A percentile compares a stretch with the other conserved stretches of the same genome.
Evolutionary conservation across 2,888 invertebrate species (phyloP).

Genomic region (Thereva unica): DNA sequence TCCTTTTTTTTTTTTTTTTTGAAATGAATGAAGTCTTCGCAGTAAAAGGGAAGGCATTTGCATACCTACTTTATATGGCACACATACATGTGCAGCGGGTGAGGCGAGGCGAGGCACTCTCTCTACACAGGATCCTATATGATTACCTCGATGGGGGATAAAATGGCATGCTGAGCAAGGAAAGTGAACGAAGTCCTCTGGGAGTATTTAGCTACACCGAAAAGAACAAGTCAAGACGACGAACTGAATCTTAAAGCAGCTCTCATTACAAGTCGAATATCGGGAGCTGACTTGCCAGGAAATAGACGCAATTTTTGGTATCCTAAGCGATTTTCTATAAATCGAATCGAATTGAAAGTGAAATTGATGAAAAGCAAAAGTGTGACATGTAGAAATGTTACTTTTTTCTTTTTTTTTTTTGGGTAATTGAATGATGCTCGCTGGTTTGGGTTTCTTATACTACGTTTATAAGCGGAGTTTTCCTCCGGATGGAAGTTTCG

Average conservation of each 20-base stretch:
- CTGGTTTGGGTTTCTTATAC: no score
- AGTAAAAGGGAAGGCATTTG: constrained; percentile 21
- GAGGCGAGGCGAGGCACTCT: no score
- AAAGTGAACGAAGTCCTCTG: constrained; percentile 28
- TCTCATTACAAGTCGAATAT: constrained; percentile 11
- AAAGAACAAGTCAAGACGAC: constrained; percentile 29
- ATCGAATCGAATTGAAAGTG: no score
- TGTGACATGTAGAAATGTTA: no score
- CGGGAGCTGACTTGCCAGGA: no score
- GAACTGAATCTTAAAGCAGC: constrained; percentile 32
- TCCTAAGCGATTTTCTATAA: no score
- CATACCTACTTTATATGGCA: constrained; percentile 15
- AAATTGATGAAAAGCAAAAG: no score
- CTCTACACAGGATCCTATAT: constrained; percentile 1
- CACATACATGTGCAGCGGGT: constrained; percentile 3
- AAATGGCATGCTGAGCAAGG: constrained; percentile 28
- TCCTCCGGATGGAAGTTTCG: no score
- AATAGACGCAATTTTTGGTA: no score
- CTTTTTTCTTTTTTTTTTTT: no score
- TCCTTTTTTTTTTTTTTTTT: neutral
- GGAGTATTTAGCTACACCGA: constrained; percentile 30
- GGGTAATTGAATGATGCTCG: no score
- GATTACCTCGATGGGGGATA: constrained; percentile 32
- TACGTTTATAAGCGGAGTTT: no score
- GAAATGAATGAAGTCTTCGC: constrained; percentile 26